phyloP scores from a whole-genome alignment of 2,888 invertebrate species.

The Alloplasta piceator region DNA sequence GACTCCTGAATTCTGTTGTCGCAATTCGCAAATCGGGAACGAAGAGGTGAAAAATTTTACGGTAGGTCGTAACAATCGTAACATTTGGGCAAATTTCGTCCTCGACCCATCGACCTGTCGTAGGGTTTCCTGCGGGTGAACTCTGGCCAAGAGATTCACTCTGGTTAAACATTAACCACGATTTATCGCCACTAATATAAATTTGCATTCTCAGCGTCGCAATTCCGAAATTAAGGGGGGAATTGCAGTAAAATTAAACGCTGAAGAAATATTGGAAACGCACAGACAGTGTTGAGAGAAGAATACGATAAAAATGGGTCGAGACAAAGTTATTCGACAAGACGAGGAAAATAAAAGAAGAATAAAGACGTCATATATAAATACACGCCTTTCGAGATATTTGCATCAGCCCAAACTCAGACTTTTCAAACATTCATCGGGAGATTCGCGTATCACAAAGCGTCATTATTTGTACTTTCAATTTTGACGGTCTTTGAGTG shows the following conservation, averaged over 20 bases:
- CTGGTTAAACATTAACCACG: conserved; percentile 47
- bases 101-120: conserved; percentile 13
- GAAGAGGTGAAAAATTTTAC: conserved; percentile 46
- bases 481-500: conserved; percentile 46
- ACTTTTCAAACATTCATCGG: neutral
- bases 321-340: conserved; percentile 23
- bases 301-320: conserved; percentile 3
- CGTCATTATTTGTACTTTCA: conserved; percentile 57
- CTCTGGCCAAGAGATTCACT: conserved; percentile 34
- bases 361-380: conserved; percentile 8
- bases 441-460: conserved; percentile 10
- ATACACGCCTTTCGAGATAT: neutral
- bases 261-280: neutral
- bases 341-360: conserved; percentile 20
- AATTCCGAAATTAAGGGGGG: neutral
- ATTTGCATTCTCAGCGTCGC: neutral
- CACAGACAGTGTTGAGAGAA: neutral
- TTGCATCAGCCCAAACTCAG: neutral
- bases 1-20: neutral
- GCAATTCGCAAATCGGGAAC: neutral
- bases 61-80: conserved; percentile 50
- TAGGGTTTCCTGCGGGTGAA: conserved; percentile 47
- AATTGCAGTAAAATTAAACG: conserved; percentile 12
- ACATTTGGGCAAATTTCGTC: neutral
- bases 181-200: conserved; percentile 8